A percentile compares a stretch with the other conserved stretches of the same genome.
Conservation (phyloP, 2,888 invertebrate species). For the Andrena chrysosceles region DNA sequence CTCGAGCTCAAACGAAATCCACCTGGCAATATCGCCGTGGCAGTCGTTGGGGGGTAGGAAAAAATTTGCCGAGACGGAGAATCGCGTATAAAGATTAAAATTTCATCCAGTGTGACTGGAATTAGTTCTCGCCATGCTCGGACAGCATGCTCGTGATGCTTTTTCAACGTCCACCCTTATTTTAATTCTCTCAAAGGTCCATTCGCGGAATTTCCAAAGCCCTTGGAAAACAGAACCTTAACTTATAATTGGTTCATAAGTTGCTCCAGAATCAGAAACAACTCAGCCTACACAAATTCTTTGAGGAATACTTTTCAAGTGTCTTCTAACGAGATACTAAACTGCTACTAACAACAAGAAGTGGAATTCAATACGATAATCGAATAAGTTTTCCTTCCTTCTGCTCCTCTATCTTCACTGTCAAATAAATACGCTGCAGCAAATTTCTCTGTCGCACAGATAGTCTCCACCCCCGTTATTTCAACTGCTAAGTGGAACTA, state of each 20-base stretch:
- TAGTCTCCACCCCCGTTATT: too few relatives aligned
- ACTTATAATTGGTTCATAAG: not conserved
- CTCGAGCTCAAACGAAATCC: not conserved
- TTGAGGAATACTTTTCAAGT: not conserved
- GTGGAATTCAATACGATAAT: too few relatives aligned
- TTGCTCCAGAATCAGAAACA: not conserved
- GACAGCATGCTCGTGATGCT: not conserved
- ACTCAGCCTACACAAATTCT: not conserved
- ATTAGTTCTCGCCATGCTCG: not conserved
- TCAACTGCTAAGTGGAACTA: too few relatives aligned
- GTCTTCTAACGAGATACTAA: not conserved
- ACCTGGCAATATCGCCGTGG: not conserved
- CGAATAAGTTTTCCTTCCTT: too few relatives aligned
- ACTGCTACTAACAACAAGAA: too few relatives aligned
- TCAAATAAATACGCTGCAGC: too few relatives aligned
- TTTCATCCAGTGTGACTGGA: conserved; percentile 5
- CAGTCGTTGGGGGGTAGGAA: not conserved
- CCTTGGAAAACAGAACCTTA: not conserved
- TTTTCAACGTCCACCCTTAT: not conserved
- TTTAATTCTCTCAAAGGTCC: not conserved
- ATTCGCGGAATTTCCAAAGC: not conserved
- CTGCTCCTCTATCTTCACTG: too few relatives aligned
- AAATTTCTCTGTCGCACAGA: too few relatives aligned
- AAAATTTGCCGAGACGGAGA: not conserved
- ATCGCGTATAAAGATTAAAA: conserved; percentile 18